These are phyloP conservation scores for Diacarnus erythraeanus DNA, from an alignment of 37 sponge, comb jelly and placozoan species.

Conservation along the genomic window DNA sequence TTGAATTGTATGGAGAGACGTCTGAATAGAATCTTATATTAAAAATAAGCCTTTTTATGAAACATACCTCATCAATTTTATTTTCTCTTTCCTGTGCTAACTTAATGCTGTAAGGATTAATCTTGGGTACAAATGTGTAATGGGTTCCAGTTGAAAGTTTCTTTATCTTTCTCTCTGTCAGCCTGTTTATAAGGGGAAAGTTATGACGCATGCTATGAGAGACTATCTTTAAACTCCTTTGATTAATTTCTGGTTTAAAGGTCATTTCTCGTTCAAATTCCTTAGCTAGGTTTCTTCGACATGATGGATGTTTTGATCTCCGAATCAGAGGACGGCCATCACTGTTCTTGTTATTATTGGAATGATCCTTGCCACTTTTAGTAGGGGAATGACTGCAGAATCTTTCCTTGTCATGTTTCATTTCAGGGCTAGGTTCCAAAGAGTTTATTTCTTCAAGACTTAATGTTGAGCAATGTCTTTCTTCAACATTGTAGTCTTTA, in stretches of 20 bases:
- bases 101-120: slow-evolving; percentile 57
- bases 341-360: no score
- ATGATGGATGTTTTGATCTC: neutral
- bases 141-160: neutral
- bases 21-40: neutral
- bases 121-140: slow-evolving; percentile 62
- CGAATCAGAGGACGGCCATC: no score
- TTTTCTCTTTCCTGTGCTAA: slow-evolving; percentile 52
- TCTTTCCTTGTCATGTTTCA: no score
- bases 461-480: no score
- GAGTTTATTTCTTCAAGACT: no score
- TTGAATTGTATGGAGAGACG: no score
- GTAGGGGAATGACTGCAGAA: no score
- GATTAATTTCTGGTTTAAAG: slow-evolving; percentile 58
- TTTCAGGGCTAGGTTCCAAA: no score
- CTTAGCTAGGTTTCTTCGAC: slow-evolving; percentile 13
- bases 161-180: slow-evolving; percentile 18
- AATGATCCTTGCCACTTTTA: no score
- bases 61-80: slow-evolving; percentile 25
- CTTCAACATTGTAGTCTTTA: no score
- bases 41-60: neutral
- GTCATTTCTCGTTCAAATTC: slow-evolving; percentile 52
- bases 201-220: neutral
- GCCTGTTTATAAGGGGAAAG: slow-evolving; percentile 22
- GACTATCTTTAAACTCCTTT: slow-evolving; percentile 41